Evolutionary conservation across 2,113 vertebrate species (phyloP), one percentile per base, ranked within the genome.

Genomic region (Oostethus manadensis): DNA sequence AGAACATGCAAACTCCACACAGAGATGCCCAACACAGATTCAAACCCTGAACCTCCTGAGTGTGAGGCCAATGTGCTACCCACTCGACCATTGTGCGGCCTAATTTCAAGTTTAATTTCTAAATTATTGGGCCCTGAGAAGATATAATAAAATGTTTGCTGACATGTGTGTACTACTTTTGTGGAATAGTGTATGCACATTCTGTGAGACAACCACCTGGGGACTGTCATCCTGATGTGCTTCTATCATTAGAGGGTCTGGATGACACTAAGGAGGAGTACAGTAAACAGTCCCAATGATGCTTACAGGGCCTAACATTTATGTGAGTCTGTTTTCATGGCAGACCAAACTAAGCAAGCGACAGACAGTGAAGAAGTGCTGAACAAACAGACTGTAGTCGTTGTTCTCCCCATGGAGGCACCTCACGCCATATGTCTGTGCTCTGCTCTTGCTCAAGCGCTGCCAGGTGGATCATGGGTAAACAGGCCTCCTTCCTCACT

Each of bases 401-500:
- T 53, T 48, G 43, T 47, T 43, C 48, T 64, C 58, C 43, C 72
- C 56, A 16, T 49, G 22, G 59, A 74, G 44, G 48, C 50, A 44
- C 58, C 6, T 1, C 56, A 21, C 10, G 11, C 67, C 68, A 50
- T 46, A 51, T 78, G 67, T 73, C 57, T 8, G 16, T 8, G 63
- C 58, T 75, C 57, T 88, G 84, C 62, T 79, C 70, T 72, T 49
- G 81, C 68, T 87, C 79, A 73, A 56, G 58, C 55, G 50, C 60
- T 76, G 73, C 78, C 85, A 87, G 81, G 79, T 84, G 73, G 81
- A 68, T 84, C 74, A 86, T 81, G 65, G 78, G 74, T 88, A 86
- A 91, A 89, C 75, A 90, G 66, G 26, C 64, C 64, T 62, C 58
- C 40, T 47, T 69, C 73, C 75, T 73, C 70, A 73, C 38, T 14